Conservation (phyloP, 2,888 invertebrate species). For the Gisinianus flammeolus region DNA sequence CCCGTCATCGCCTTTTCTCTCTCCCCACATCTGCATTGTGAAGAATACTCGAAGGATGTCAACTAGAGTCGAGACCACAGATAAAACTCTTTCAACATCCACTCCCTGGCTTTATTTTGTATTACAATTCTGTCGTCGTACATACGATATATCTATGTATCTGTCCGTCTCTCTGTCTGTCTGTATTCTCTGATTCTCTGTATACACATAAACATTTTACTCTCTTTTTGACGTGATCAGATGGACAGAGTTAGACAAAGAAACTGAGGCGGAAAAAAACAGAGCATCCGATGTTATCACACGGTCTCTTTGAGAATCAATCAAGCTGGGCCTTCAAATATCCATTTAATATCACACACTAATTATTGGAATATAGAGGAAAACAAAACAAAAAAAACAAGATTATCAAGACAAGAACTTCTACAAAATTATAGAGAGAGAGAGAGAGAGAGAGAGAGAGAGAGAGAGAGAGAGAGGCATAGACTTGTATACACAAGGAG, state of each 20-base stretch:
- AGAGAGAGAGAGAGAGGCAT: background rate
- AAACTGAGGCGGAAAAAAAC: too few relatives aligned
- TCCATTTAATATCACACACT: constrained; percentile 19
- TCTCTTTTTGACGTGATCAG: too few relatives aligned
- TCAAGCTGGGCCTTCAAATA: constrained; percentile 18
- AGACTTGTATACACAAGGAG: too few relatives aligned
- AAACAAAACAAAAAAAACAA: too few relatives aligned
- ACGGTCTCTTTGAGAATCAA: constrained; percentile 27
- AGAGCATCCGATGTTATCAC: constrained; percentile 28
- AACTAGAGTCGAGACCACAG: too few relatives aligned
- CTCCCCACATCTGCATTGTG: background rate
- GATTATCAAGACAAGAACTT: too few relatives aligned
- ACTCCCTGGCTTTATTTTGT: background rate
- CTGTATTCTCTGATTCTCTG: background rate
- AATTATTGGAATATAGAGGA: background rate
- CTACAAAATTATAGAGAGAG: too few relatives aligned
- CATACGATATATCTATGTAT: background rate
- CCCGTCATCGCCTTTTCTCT: background rate
- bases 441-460: too few relatives aligned
- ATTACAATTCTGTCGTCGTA: background rate
- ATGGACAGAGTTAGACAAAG: too few relatives aligned
- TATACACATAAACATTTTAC: background rate
- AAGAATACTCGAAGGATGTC: background rate
- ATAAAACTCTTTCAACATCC: background rate
- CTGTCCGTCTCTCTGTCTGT: background rate